A percentile compares a stretch with the other conserved stretches of the same genome.
These are phyloP conservation scores for Coreius guichenoti DNA, from an alignment of 2,797 vertebrate genomes.

Conservation along the genomic window DNA sequence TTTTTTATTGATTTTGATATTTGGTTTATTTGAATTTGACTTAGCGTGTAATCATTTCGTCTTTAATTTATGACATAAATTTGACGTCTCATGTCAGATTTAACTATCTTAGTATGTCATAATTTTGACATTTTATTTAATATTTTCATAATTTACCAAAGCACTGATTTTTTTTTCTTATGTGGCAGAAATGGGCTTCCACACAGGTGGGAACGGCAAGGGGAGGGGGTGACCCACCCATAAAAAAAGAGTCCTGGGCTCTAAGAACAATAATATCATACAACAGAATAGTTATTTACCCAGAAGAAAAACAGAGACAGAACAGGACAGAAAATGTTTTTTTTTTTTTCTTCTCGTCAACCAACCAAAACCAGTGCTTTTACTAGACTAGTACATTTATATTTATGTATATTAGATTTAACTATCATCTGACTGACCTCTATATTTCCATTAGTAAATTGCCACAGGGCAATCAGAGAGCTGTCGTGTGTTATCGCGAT, in stretches of 20 bases:
- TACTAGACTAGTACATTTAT: background rate
- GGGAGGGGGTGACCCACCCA: accelerated
- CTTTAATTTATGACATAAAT: background rate
- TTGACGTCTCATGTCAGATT: too few species aligned
- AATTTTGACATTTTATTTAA: background rate
- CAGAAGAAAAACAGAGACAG: background rate
- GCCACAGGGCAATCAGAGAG: background rate
- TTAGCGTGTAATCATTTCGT: too few species aligned
- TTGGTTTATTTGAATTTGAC: too few species aligned
- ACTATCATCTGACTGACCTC: background rate
- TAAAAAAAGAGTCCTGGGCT: background rate
- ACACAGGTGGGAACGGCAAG: background rate
- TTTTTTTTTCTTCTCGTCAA: background rate
- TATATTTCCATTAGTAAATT: too few species aligned
- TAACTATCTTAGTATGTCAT: background rate
- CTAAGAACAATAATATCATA: background rate
- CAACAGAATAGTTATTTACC: background rate
- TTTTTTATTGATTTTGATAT: too few species aligned
- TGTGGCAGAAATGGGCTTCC: background rate
- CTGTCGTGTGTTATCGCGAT: slow-evolving; percentile 68
- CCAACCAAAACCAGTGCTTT: background rate
- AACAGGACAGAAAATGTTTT: background rate
- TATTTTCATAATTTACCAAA: background rate
- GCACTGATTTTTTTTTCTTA: background rate
- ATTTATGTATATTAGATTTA: background rate